Percentiles rank a stretch among this genome's conserved stretches.
phyloP scores from a whole-genome alignment of 2,888 invertebrate species.

The Spilarctia lutea region DNA sequence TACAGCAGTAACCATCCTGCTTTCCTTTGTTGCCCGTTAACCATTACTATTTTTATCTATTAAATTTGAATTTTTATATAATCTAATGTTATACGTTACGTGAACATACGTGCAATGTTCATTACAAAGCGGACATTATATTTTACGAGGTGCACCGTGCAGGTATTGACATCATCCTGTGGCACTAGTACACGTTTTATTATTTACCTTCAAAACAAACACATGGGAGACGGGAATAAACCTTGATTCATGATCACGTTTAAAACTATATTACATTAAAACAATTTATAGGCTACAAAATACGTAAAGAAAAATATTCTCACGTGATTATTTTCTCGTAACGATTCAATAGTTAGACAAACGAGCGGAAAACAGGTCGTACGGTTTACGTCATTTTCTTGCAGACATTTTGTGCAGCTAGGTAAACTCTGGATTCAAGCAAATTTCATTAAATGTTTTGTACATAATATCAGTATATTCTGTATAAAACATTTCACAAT shows the following conservation, averaged over 20 bases:
- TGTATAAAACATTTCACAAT: neutral
- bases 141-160: constrained; percentile 35
- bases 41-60: neutral
- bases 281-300: constrained; percentile 15
- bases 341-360: constrained; percentile 48
- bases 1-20: neutral
- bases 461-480: neutral
- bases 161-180: neutral
- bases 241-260: constrained; percentile 33
- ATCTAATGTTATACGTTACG: neutral
- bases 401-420: constrained; percentile 27
- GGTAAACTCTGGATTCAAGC: constrained; percentile 31
- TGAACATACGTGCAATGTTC: neutral
- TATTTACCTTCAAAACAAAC: constrained; percentile 33
- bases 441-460: neutral
- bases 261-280: constrained; percentile 15
- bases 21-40: neutral
- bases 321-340: constrained; percentile 40
- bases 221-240: constrained; percentile 29
- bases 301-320: constrained; percentile 34
- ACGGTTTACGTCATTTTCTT: constrained; percentile 59
- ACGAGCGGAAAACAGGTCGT: constrained; percentile 57
- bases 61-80: neutral
- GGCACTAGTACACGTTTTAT: constrained; percentile 13
- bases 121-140: constrained; percentile 10